Conservation (phyloP, 1,140 invertebrate genomes). For the Drosophila eugracilis region DNA sequence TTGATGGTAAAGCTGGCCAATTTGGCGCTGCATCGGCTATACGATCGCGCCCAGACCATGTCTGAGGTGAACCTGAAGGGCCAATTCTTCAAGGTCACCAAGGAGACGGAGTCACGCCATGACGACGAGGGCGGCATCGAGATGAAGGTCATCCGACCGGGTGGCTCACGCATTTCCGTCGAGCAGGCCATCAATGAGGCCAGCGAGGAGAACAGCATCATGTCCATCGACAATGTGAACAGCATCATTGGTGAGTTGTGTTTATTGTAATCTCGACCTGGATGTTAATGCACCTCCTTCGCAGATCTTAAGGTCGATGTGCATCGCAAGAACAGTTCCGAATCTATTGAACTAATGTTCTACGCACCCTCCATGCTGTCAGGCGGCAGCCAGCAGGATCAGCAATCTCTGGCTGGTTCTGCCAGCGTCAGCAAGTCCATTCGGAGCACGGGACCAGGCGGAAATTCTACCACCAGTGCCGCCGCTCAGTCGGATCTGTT, state of each 20-base stretch:
- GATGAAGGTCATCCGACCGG: slow-evolving; percentile 89
- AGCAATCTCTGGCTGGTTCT: slow-evolving; percentile 75
- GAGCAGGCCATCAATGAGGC: slow-evolving; percentile 85
- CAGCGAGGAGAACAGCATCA: slow-evolving; percentile 87
- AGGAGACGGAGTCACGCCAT: slow-evolving; percentile 65
- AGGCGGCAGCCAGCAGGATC: slow-evolving; percentile 73
- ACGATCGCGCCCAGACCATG: slow-evolving; percentile 92
- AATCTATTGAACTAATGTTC: slow-evolving; percentile 88
- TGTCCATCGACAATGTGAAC: slow-evolving; percentile 87
- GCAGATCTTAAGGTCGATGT: slow-evolving; percentile 95
- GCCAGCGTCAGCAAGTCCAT: slow-evolving; percentile 79
- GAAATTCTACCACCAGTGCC: slow-evolving; percentile 34
- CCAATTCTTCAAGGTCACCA: slow-evolving; percentile 82
- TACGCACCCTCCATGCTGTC: slow-evolving; percentile 78
- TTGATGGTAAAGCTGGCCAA: slow-evolving; percentile 94
- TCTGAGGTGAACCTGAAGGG: slow-evolving; percentile 82
- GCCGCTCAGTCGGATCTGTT: slow-evolving; percentile 54
- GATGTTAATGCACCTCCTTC: not conserved
- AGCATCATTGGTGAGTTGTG: slow-evolving; percentile 88
- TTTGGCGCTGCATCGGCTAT: slow-evolving; percentile 96
- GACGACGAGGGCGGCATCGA: slow-evolving; percentile 92
- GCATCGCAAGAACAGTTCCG: slow-evolving; percentile 95
- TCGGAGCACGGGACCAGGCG: slow-evolving; percentile 36
- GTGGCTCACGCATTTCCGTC: slow-evolving; percentile 74
- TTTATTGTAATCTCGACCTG: too few species aligned